phyloP scores from a whole-genome alignment of 2,113 vertebrate genomes.

The Pantherophis guttatus region DNA sequence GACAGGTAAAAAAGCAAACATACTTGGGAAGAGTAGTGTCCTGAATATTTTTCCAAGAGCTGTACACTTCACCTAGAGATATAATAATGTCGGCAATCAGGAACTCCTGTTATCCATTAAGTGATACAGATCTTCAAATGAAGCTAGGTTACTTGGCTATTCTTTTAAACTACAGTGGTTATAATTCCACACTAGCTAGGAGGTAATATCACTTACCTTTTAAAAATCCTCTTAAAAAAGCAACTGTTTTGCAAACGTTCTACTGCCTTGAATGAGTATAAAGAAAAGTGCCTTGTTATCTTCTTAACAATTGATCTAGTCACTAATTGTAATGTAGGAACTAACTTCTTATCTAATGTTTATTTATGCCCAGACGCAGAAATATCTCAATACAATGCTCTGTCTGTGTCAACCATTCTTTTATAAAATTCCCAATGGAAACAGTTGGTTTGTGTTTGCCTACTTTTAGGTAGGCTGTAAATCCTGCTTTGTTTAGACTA shows the following conservation, averaged over 20 bases:
- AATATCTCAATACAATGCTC: not conserved
- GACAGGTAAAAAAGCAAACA: not conserved
- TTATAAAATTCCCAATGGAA: not conserved
- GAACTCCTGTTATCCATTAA: not conserved
- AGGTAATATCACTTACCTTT: not conserved
- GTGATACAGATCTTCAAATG: not conserved
- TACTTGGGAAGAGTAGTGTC: not conserved
- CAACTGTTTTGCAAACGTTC: not conserved
- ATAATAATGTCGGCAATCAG: not conserved
- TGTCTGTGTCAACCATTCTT: not conserved
- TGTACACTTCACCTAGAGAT: not conserved
- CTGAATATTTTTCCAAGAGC: not conserved
- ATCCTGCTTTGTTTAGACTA: not conserved
- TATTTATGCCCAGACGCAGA: not conserved
- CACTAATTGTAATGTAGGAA: not conserved
- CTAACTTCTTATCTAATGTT: not conserved
- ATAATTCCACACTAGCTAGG: not conserved
- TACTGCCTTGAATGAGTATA: not conserved
- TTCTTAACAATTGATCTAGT: not conserved
- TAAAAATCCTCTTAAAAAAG: not conserved
- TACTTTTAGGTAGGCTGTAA: not conserved
- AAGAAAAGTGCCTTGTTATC: not conserved
- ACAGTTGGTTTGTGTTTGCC: not conserved
- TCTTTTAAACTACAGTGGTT: not conserved
- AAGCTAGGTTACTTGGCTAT: not conserved